Evolutionary conservation across 2,113 vertebrate genomes (phyloP).

Genomic region (Leptosomus discolor): DNA sequence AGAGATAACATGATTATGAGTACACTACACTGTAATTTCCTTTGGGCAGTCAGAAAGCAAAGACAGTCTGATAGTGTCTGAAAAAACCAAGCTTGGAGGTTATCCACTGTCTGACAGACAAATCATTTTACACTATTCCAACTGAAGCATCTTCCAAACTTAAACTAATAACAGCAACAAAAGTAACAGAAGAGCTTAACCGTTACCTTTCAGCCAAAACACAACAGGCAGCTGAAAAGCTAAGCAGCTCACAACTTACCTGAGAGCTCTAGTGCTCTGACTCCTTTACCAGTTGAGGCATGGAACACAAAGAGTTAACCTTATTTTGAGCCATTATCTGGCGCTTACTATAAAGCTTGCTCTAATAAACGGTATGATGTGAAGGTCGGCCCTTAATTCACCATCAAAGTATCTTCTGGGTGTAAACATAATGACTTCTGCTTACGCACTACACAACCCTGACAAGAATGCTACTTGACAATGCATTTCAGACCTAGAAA

Average conservation of each 20-base stretch:
- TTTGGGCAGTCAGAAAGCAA: slow-evolving; percentile 12
- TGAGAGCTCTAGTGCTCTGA: background rate
- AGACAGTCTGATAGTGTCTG: background rate
- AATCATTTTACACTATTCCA: background rate
- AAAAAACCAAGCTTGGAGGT: background rate
- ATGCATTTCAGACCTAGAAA: slow-evolving; percentile 15
- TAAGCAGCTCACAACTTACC: background rate
- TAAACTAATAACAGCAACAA: background rate
- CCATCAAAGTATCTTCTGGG: slow-evolving; percentile 43
- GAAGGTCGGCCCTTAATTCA: slow-evolving; percentile 46
- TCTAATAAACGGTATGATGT: slow-evolving; percentile 31
- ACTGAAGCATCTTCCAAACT: background rate
- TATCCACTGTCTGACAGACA: background rate
- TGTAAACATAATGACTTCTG: slow-evolving; percentile 35
- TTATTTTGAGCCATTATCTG: slow-evolving; percentile 12
- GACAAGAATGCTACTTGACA: slow-evolving; percentile 33
- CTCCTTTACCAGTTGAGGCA: background rate
- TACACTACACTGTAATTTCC: slow-evolving; percentile 8
- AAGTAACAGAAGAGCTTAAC: background rate
- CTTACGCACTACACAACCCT: background rate
- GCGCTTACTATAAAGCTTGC: slow-evolving; percentile 13
- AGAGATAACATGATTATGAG: slow-evolving; percentile 23
- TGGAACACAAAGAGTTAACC: slow-evolving; percentile 28
- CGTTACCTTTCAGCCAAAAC: background rate
- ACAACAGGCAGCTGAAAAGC: slow-evolving; percentile 22